Conservation (phyloP, 2,797 vertebrate genomes). For the Chrosomus eos region DNA sequence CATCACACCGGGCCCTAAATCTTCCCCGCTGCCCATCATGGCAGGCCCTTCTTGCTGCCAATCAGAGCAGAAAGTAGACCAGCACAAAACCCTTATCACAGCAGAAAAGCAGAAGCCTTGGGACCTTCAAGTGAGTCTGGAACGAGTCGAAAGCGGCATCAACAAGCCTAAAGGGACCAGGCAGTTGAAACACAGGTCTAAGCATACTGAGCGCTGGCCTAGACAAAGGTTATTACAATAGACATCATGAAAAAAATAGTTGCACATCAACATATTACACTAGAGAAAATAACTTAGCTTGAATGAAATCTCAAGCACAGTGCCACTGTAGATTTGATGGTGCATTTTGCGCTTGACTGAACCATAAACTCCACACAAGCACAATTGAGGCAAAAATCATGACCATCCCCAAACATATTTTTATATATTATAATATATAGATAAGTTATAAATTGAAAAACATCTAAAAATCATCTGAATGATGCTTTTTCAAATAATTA, state of each 20-base stretch:
- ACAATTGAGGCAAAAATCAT: neutral
- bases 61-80: slow-evolving; percentile 39
- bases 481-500: too few species aligned
- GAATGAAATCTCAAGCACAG: neutral
- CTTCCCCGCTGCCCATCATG: slow-evolving; percentile 60
- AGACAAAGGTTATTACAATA: neutral
- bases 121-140: neutral
- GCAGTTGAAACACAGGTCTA: neutral
- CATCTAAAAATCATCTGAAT: too few species aligned
- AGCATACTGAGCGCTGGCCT: neutral
- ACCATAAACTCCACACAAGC: neutral
- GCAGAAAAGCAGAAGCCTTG: neutral
- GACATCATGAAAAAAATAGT: neutral
- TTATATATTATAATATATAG: too few species aligned
- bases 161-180: neutral
- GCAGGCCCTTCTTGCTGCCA: slow-evolving; percentile 53
- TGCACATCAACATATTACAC: neutral
- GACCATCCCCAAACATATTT: too few species aligned
- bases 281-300: neutral
- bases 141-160: neutral
- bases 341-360: slow-evolving; percentile 7
- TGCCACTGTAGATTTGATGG: neutral
- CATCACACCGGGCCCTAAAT: slow-evolving; percentile 73
- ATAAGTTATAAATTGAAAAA: too few species aligned
- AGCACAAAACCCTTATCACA: slow-evolving; percentile 15